Percentiles rank a stretch among this genome's conserved stretches.
These are phyloP conservation scores for Tridacna crocea DNA, from an alignment of 2,888 invertebrate genomes.

Conservation along the genomic window DNA sequence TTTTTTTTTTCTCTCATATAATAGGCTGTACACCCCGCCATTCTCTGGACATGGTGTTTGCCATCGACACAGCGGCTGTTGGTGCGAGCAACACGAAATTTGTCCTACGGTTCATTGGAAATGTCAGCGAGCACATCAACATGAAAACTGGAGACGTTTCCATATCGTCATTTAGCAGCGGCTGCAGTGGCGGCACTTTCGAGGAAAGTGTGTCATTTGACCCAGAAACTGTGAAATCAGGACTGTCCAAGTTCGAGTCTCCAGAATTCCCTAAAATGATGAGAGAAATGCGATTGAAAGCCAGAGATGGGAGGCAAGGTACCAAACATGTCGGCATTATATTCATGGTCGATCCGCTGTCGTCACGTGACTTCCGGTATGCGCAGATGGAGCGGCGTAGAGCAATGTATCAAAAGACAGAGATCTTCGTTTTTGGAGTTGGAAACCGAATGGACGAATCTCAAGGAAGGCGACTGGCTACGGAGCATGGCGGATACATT, in stretches of 20 bases:
- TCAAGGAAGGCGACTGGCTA: constrained; percentile 46
- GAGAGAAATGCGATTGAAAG: constrained; percentile 57
- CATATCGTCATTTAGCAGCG: constrained; percentile 49
- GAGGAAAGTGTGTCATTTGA: constrained; percentile 31
- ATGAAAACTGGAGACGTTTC: constrained; percentile 35
- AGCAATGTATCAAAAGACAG: constrained; percentile 56
- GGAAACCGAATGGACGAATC: constrained; percentile 48
- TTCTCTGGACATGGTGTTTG: constrained; percentile 55
- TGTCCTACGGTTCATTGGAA: constrained; percentile 55
- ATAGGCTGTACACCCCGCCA: constrained; percentile 57
- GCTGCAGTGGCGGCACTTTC: constrained; percentile 41
- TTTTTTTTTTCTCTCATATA: too few species aligned
- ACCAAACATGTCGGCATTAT: constrained; percentile 52
- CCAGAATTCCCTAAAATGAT: constrained; percentile 48
- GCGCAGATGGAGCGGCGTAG: constrained; percentile 52
- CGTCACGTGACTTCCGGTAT: constrained; percentile 40
- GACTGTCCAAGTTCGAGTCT: constrained; percentile 28
- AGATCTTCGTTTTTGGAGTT: constrained; percentile 66
- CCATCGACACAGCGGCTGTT: constrained; percentile 58
- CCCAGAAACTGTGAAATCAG: constrained; percentile 34
- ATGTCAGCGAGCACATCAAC: constrained; percentile 56
- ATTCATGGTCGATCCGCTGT: constrained; percentile 51
- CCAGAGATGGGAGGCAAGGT: constrained; percentile 36
- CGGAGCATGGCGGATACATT: constrained; percentile 41
- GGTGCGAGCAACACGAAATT: constrained; percentile 54